Evolutionary conservation across 2,888 invertebrate genomes (phyloP).

Genomic region (Cremastinae sp.): DNA sequence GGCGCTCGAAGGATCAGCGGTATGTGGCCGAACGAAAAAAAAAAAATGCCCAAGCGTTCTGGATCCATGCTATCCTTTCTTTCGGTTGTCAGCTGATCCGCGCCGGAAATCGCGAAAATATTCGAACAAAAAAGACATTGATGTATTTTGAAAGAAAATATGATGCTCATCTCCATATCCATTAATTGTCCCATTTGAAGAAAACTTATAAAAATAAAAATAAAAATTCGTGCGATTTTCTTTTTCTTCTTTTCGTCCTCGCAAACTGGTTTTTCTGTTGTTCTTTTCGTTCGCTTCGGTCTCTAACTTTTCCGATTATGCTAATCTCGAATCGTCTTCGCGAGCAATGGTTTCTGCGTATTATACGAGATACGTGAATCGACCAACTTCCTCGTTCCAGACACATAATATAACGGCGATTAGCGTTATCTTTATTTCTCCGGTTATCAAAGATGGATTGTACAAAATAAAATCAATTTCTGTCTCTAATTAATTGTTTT

Average conservation of each 20-base stretch:
- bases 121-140: conserved; percentile 5
- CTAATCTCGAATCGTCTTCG: conserved; percentile 71
- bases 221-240: conserved; percentile 65
- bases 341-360: conserved; percentile 18
- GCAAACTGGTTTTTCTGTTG: conserved; percentile 77
- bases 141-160: no score
- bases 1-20: conserved; percentile 42
- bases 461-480: conserved; percentile 25
- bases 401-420: conserved; percentile 37
- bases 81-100: conserved; percentile 27
- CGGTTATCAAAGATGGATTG: background rate
- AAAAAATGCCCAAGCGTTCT: conserved; percentile 27
- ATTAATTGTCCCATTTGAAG: no score
- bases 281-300: conserved; percentile 66
- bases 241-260: conserved; percentile 72
- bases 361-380: conserved; percentile 25
- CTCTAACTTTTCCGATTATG: conserved; percentile 75
- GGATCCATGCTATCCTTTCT: conserved; percentile 12
- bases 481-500: conserved; percentile 31
- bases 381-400: conserved; percentile 1
- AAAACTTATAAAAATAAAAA: conserved; percentile 16
- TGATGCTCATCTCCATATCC: no score
- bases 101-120: conserved; percentile 64
- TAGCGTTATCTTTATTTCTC: conserved; percentile 25
- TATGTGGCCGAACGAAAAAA: conserved; percentile 19